Base-by-base conservation (phyloP, 2,888 invertebrate species). In the Dasypogon diadema region DNA sequence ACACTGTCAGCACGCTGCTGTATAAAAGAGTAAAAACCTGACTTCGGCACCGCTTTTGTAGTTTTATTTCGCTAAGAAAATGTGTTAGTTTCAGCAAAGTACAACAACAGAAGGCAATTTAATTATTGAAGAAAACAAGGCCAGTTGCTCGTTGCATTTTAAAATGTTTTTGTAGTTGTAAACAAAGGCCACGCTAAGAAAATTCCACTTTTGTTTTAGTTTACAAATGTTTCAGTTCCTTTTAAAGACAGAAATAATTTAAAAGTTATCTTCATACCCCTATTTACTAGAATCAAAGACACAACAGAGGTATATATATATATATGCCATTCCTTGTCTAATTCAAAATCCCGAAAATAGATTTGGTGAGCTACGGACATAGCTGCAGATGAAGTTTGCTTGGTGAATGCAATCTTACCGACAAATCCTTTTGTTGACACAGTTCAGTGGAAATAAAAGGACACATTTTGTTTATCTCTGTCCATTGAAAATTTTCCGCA, bases 1-100 rank as follows among this genome's bases (percentile, higher is more conserved):
- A 77, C 21, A 21, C 73, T 77, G 68, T 76, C 55, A 21, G 76
- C 78, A 78, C 78, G 75, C 77, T 76, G 75, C 76, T 75, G 73
- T 72, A 54, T 12, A 30, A 70, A 70, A 70, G 70, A 70, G 34
- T 54, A 14, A 70, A 26, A 76, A 72, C 73, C 42, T 75, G 22
- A 68, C 75, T 70, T 70, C 77, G 77, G 77, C 77, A 77, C 77
- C 42, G 65, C 65, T 65, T 65, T 46, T 65, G 46, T 65, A 65
- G n/a, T 37, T 65, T 65, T 65, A 46, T 65, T 65, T 65, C 46
- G 65, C 65, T 21, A 65, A 21, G 12, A 1, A 56, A 65, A 65
- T 48, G 46, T 65, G 37, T 48, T 46, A 48, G n/a, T 51, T 14
- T 48, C 65, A 65, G 22, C 63, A 58, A 58, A 63, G n/a, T 63